Base-by-base conservation (phyloP, 1,140 invertebrate genomes). In the Drosophila ohnishii region DNA sequence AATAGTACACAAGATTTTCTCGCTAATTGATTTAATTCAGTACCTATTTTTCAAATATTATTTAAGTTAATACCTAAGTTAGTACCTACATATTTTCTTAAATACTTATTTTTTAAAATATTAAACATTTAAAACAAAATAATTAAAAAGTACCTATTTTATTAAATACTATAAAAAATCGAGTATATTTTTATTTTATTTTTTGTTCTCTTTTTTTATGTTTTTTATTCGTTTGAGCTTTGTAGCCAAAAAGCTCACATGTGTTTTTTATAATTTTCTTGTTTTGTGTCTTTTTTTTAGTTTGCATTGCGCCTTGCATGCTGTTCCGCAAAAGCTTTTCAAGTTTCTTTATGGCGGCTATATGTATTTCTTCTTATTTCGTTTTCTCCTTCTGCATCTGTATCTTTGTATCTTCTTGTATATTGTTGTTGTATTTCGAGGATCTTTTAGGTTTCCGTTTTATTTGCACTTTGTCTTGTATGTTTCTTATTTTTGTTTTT, bases 161-260 rank as follows among this genome's bases (percentile, higher is more conserved):
- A 19, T 19, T 19, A 19, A 19, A 19, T 19, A 19, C 19, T 19
- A 19, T 19, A 19, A 19, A 19, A 19, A 19, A 34, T 51, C 16
- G 3, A 5, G 3, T 45, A 19, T n/a, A 22, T 45, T 66, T 63
- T 65, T 37, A 6, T 35, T 32, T 22, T 22, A 9, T 25, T 25
- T 10, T 8, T 7, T 28, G 42, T 61, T 55, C 60, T 11, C 16
- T 39, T 48, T 64, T 39, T 63, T 40, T 63, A 30, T 51, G 39
- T 64, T 48, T 63, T 70, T 30, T 63, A 32, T 32, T 51, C 45
- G 5, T 44, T 35, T 51, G 42, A 77, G 75, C 75, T 77, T 77
- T 62, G 25, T 67, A 35, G 55, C 14, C 19, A 63, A 55, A 78
- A 85, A 85, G 81, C 81, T 85, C 67, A 80, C 74, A 80, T 80